A percentile compares a stretch with the other conserved stretches of the same genome.
Evolutionary conservation across 2,888 invertebrate genomes (phyloP).

Genomic region (Ornithoptera priamus): DNA sequence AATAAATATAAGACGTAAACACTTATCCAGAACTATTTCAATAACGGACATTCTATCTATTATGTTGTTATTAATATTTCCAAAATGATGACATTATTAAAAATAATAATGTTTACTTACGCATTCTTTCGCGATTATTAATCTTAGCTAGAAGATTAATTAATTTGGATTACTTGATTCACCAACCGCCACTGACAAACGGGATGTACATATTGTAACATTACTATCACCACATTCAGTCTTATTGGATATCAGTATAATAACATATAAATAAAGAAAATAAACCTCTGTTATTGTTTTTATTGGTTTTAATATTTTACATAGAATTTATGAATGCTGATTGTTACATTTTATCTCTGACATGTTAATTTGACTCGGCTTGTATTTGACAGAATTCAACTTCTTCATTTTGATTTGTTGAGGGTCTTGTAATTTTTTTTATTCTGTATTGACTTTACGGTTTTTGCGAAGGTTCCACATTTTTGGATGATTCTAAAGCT

Average conservation of each 20-base stretch:
- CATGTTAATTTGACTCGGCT: constrained; percentile 16
- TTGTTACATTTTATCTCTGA: constrained; percentile 27
- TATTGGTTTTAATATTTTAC: constrained; percentile 27
- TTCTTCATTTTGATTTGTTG: constrained; percentile 19
- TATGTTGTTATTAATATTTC: too few species aligned
- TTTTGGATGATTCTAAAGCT: constrained; percentile 32
- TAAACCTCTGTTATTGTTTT: constrained; percentile 20
- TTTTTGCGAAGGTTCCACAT: constrained; percentile 33
- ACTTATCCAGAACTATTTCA: neutral
- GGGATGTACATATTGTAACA: constrained; percentile 9
- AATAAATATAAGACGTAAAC: neutral
- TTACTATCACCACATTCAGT: neutral
- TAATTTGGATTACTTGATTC: constrained; percentile 2
- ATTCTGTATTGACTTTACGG: constrained; percentile 24
- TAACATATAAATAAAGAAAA: neutral
- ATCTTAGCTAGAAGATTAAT: neutral
- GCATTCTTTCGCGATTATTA: neutral
- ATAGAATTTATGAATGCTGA: constrained; percentile 19
- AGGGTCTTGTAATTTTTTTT: constrained; percentile 22
- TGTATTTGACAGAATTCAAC: constrained; percentile 14
- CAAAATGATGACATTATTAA: too few species aligned
- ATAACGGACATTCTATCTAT: neutral
- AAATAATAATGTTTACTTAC: neutral
- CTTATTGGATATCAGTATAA: neutral
- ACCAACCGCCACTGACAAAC: constrained; percentile 4